These are phyloP conservation scores for Parazoanthus swiftii DNA, from an alignment of 92 coral and sea anemone genomes.

Conservation along the genomic window DNA sequence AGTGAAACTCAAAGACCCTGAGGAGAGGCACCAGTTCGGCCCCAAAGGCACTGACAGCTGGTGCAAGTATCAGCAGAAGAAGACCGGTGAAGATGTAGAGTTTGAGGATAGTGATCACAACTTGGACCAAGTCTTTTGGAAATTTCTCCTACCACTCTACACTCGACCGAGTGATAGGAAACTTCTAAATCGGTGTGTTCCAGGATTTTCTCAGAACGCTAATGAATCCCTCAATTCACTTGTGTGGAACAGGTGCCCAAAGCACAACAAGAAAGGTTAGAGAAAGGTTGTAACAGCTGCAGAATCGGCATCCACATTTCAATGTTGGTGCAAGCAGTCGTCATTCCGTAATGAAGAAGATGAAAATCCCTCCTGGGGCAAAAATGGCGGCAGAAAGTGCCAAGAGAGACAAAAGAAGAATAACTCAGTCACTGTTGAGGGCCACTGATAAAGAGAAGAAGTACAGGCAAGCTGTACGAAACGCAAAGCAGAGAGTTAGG, in stretches of 20 bases:
- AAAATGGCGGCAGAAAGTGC: constrained; percentile 34
- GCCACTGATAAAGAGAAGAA: constrained; percentile 41
- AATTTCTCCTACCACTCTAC: constrained; percentile 40
- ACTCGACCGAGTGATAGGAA: constrained; percentile 42
- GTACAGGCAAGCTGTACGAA: constrained; percentile 39
- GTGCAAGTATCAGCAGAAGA: constrained; percentile 38
- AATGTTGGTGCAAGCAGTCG: constrained; percentile 42
- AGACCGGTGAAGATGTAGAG: constrained; percentile 14
- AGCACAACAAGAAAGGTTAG: constrained; percentile 46
- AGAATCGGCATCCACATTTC: constrained; percentile 44
- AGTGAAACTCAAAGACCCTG: constrained; percentile 17
- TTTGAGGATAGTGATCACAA: constrained; percentile 44
- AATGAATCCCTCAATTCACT: constrained; percentile 41
- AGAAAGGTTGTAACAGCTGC: constrained; percentile 46
- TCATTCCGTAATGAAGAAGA: constrained; percentile 40
- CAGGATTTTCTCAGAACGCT: constrained; percentile 52
- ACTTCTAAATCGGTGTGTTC: constrained; percentile 43
- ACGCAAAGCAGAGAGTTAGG: constrained; percentile 28
- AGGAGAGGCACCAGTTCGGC: constrained; percentile 50
- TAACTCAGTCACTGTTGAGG: constrained; percentile 41
- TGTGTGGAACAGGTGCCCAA: constrained; percentile 54
- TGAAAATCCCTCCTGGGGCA: constrained; percentile 37
- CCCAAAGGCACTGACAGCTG: constrained; percentile 44
- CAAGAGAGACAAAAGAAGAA: constrained; percentile 31
- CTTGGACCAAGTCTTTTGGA: constrained; percentile 43